These are phyloP conservation scores for Lepidocolaptes lacrymiger DNA, from an alignment of 2,797 vertebrate species.

Conservation along the genomic window DNA sequence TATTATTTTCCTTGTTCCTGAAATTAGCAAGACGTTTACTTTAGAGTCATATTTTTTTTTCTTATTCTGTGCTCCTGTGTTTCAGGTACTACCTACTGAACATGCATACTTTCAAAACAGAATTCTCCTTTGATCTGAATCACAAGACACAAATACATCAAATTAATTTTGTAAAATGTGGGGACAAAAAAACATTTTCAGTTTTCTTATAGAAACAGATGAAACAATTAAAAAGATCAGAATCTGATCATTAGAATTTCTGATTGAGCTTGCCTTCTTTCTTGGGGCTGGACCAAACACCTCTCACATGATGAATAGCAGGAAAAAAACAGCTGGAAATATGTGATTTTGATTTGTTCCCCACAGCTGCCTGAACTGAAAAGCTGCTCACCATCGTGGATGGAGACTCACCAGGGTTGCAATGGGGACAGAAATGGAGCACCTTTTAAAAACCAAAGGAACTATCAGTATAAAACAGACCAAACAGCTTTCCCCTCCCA, in stretches of 20 bases:
- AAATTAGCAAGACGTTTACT: neutral
- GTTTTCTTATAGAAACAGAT: neutral
- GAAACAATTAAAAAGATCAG: neutral
- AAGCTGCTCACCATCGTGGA: neutral
- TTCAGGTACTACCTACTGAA: neutral
- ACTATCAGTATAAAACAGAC: neutral
- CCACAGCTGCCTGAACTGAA: neutral
- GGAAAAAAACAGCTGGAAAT: neutral
- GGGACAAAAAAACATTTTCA: neutral
- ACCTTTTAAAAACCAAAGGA: neutral
- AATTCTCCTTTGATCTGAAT: neutral
- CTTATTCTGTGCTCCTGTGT: neutral
- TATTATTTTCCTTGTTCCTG: neutral
- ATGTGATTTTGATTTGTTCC: neutral
- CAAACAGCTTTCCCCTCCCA: neutral
- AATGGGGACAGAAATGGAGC: neutral
- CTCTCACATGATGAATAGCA: neutral
- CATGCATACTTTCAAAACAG: accelerated
- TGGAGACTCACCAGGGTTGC: neutral
- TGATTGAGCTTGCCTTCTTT: neutral
- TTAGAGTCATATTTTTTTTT: neutral
- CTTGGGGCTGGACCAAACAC: neutral
- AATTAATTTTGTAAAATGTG: neutral
- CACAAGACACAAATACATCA: neutral
- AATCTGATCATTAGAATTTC: neutral